Evolutionary conservation across 2,797 vertebrate genomes (phyloP).

Genomic region (Hippocampus kuda): DNA sequence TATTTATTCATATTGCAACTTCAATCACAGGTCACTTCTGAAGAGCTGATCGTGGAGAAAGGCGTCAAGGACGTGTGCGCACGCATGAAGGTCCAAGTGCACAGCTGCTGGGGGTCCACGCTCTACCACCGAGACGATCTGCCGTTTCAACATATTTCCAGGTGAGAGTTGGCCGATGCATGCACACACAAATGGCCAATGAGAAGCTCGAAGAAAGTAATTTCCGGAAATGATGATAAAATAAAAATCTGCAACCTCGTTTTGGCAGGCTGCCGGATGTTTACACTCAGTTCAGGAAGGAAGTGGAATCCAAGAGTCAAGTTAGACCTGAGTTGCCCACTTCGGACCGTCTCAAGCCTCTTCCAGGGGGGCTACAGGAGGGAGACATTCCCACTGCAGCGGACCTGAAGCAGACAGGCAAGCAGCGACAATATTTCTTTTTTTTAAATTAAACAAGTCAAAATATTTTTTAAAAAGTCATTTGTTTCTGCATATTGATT

Average conservation of each 20-base stretch:
- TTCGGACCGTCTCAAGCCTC: conserved; percentile 58
- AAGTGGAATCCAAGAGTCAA: conserved; percentile 55
- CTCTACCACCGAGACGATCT: conserved; percentile 75
- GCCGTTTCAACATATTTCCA: conserved; percentile 65
- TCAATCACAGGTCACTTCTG: conserved; percentile 61
- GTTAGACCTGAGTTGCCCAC: conserved; percentile 59
- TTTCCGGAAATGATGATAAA: too few species aligned
- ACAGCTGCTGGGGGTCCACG: conserved; percentile 74
- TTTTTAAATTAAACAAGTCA: too few species aligned
- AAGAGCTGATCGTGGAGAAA: conserved; percentile 71
- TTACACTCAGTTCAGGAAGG: conserved; percentile 77
- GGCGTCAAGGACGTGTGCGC: conserved; percentile 63
- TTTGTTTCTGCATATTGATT: too few species aligned
- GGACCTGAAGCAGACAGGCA: conserved; percentile 69
- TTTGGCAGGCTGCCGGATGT: conserved; percentile 72
- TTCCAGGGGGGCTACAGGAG: conserved; percentile 64
- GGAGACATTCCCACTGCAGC: conserved; percentile 64
- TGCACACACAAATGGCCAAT: background rate
- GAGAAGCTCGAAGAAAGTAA: too few species aligned
- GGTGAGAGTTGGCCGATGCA: conserved; percentile 40
- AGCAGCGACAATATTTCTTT: conserved; percentile 1
- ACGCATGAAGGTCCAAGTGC: conserved; percentile 65
- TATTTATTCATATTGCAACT: background rate
- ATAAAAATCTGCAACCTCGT: background rate
- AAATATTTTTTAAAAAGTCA: too few species aligned